Evolutionary conservation across 1,140 invertebrate species (phyloP).

Genomic region (Arctopsyche grandis): DNA sequence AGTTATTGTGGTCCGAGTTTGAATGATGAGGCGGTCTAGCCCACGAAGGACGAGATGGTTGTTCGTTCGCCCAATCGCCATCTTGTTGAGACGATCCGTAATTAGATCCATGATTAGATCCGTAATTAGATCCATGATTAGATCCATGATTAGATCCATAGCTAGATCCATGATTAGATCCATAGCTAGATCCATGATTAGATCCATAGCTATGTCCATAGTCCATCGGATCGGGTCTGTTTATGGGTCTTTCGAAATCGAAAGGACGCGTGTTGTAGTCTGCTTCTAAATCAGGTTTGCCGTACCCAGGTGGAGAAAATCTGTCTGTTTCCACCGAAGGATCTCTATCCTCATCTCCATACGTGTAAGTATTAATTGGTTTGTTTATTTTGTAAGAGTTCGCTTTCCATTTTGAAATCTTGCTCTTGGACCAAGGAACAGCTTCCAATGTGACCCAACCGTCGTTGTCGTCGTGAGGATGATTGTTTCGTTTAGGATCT

Average conservation of each 20-base stretch:
- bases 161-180: too few relatives aligned
- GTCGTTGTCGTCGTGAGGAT: slow-evolving; percentile 74
- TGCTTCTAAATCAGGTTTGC: slow-evolving; percentile 35
- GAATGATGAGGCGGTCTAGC: slow-evolving; percentile 61
- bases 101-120: too few relatives aligned
- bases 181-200: too few relatives aligned
- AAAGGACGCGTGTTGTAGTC: slow-evolving; percentile 57
- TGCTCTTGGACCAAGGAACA: slow-evolving; percentile 81
- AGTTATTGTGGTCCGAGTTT: slow-evolving; percentile 61
- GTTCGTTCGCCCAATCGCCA: slow-evolving; percentile 57
- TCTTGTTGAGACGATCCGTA: slow-evolving; percentile 62
- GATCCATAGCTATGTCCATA: slow-evolving; percentile 56
- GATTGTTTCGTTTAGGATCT: slow-evolving; percentile 67
- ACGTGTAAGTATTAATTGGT: slow-evolving; percentile 60
- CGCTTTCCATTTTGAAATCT: slow-evolving; percentile 82
- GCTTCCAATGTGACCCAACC: slow-evolving; percentile 82
- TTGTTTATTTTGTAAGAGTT: slow-evolving; percentile 66
- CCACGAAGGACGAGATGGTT: slow-evolving; percentile 59
- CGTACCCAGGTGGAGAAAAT: slow-evolving; percentile 44
- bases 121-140: too few relatives aligned
- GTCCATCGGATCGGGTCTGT: slow-evolving; percentile 54
- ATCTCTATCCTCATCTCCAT: slow-evolving; percentile 57
- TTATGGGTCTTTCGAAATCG: slow-evolving; percentile 55
- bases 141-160: too few relatives aligned
- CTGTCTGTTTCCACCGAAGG: slow-evolving; percentile 38